Percentiles rank a stretch among this genome's conserved stretches.
phyloP scores from a whole-genome alignment of 2,888 invertebrate genomes.

The Neoaliturus tenellus region DNA sequence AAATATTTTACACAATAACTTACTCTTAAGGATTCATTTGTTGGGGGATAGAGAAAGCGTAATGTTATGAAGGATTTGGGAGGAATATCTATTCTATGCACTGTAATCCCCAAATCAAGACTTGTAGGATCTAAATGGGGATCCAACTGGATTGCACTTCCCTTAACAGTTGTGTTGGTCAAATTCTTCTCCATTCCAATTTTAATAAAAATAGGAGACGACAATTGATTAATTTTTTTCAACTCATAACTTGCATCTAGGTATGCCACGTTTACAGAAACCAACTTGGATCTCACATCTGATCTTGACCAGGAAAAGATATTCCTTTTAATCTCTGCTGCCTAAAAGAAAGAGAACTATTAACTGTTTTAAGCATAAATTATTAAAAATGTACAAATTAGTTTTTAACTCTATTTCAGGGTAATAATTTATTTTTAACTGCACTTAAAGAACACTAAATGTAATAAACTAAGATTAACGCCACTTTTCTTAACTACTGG shows the following conservation, averaged over 20 bases:
- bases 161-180: background rate
- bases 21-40: background rate
- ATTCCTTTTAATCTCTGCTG: background rate
- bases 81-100: background rate
- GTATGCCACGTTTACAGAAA: background rate
- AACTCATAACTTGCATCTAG: background rate
- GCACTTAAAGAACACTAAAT: too few species aligned
- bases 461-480: too few species aligned
- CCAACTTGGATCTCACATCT: background rate
- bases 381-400: too few species aligned
- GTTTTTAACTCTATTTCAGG: too few species aligned
- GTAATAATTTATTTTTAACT: too few species aligned
- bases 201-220: background rate
- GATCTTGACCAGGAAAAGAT: background rate
- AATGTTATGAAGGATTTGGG: background rate
- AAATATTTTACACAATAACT: too few species aligned
- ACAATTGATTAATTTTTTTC: background rate
- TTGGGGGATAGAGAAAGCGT: background rate
- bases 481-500: too few species aligned
- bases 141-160: background rate
- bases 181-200: background rate
- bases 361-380: too few species aligned
- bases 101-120: background rate
- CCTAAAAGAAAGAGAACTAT: background rate
- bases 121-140: background rate